Conservation (phyloP, 2,797 vertebrate genomes). For the Enteromius thamalakanensis region DNA sequence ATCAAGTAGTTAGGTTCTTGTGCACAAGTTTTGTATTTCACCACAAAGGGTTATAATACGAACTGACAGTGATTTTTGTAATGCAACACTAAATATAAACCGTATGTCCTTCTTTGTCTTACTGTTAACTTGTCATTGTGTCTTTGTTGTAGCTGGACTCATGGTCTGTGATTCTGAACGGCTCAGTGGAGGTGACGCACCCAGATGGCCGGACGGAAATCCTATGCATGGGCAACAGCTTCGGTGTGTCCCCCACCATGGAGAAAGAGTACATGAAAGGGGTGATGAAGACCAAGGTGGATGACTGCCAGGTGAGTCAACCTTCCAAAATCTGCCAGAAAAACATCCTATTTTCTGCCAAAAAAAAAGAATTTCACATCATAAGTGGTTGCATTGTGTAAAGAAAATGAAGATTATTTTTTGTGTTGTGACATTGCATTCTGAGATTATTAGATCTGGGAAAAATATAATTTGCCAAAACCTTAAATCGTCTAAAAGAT, state of each 20-base stretch:
- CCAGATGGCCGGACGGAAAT: slow-evolving; percentile 92
- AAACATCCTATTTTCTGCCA: neutral
- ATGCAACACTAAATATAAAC: neutral
- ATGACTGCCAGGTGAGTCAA: slow-evolving; percentile 93
- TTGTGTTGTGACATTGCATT: neutral
- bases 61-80: slow-evolving; percentile 1
- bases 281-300: slow-evolving; percentile 98
- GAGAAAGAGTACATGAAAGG: slow-evolving; percentile 99
- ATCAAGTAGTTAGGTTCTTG: neutral
- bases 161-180: slow-evolving; percentile 98
- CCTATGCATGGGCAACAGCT: slow-evolving; percentile 98
- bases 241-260: slow-evolving; percentile 98
- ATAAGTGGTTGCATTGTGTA: neutral
- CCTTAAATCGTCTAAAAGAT: neutral
- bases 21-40: neutral
- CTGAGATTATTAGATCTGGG: neutral
- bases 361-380: neutral
- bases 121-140: neutral
- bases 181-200: slow-evolving; percentile 95
- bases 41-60: neutral
- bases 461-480: neutral
- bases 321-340: neutral
- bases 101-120: neutral
- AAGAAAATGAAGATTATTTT: neutral
- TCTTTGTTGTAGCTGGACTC: slow-evolving; percentile 87